Percentiles rank a stretch among this genome's conserved stretches.
phyloP scores from a whole-genome alignment of 2,797 vertebrate species.

The Mionectes olivaceus region DNA sequence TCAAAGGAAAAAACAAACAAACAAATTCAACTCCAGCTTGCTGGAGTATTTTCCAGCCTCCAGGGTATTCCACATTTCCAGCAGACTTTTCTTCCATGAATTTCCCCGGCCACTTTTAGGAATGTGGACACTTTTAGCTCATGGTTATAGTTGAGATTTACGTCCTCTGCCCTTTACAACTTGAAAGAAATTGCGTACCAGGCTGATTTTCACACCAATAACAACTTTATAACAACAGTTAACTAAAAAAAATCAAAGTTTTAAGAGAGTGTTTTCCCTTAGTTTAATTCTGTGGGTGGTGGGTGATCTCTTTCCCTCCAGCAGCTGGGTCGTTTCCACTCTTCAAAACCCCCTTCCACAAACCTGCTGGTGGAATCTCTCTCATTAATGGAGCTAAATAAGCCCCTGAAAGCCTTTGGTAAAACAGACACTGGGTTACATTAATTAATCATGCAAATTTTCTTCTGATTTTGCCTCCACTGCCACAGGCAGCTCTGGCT shows the following conservation, averaged over 20 bases:
- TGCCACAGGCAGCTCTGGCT: conserved; percentile 66
- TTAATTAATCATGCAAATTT: conserved; percentile 78
- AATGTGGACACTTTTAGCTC: not conserved
- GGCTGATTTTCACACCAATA: not conserved
- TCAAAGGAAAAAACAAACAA: not conserved
- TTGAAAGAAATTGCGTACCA: not conserved
- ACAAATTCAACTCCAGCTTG: not conserved
- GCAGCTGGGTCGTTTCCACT: conserved; percentile 51
- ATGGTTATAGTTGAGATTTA: not conserved
- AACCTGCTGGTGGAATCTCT: conserved; percentile 53
- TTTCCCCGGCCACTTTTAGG: not conserved
- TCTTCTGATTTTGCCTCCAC: conserved; percentile 61
- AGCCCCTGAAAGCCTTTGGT: conserved; percentile 71
- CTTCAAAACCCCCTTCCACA: conserved; percentile 52
- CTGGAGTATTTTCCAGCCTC: not conserved
- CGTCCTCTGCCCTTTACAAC: not conserved
- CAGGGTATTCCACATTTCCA: not conserved
- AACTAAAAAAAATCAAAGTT: not conserved
- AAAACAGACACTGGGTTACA: conserved; percentile 70
- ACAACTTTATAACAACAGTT: not conserved
- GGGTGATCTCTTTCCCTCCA: conserved; percentile 55
- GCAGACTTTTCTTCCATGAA: not conserved
- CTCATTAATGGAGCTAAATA: conserved; percentile 69
- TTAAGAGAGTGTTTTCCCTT: not conserved
- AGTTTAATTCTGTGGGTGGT: conserved; percentile 21